phyloP scores from a whole-genome alignment of 1,140 invertebrate species.

The Zaprionus gabonicus region DNA sequence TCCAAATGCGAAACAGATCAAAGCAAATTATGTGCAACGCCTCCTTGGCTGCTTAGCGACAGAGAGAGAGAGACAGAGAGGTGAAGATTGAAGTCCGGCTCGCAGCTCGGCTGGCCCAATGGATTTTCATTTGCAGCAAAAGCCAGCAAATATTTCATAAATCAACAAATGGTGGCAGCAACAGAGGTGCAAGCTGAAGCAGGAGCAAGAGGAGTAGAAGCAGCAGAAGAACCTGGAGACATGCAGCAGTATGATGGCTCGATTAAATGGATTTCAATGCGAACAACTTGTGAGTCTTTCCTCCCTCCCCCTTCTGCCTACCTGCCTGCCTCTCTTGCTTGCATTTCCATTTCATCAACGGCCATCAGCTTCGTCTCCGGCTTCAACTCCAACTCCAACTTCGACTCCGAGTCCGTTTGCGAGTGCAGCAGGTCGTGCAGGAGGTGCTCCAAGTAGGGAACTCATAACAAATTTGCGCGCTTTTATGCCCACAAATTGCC shows the following conservation, averaged over 20 bases:
- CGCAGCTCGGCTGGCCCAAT: slow-evolving; percentile 49
- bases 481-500: slow-evolving; percentile 82
- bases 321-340: slow-evolving; percentile 8
- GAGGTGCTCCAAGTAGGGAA: slow-evolving; percentile 22
- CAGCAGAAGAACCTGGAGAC: slow-evolving; percentile 9
- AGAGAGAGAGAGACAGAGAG: neutral
- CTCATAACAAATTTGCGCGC: slow-evolving; percentile 82
- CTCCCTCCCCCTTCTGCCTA: no score
- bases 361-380: slow-evolving; percentile 33
- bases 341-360: slow-evolving; percentile 78
- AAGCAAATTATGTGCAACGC: slow-evolving; percentile 82
- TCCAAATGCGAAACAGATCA: slow-evolving; percentile 81
- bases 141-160: slow-evolving; percentile 75
- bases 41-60: slow-evolving; percentile 75
- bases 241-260: slow-evolving; percentile 66
- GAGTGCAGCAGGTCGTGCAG: neutral
- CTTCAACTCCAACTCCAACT: neutral
- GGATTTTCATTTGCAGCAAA: slow-evolving; percentile 72
- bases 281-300: slow-evolving; percentile 36
- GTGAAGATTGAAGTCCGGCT: neutral
- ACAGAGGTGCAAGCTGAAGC: slow-evolving; percentile 3
- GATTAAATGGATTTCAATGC: slow-evolving; percentile 82
- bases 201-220: neutral
- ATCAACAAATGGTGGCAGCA: slow-evolving; percentile 63
- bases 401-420: neutral